phyloP scores from a whole-genome alignment of 2,797 vertebrate genomes.

The Arnoldichthys spilopterus region DNA sequence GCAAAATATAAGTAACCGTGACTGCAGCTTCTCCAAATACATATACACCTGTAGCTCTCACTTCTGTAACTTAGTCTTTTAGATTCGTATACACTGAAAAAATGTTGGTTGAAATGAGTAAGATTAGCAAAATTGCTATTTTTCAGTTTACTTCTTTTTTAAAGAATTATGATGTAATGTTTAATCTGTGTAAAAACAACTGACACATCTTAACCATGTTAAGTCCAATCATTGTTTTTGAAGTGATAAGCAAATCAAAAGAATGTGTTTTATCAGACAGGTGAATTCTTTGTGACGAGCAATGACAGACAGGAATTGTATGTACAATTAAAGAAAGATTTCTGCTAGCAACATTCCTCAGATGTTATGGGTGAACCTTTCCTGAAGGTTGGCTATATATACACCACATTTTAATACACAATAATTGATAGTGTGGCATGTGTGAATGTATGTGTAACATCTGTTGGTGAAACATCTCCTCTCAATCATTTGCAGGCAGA shows the following conservation, averaged over 20 bases:
- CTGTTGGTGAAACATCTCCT: neutral
- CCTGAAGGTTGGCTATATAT: neutral
- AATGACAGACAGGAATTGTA: neutral
- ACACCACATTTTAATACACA: neutral
- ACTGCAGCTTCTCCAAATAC: too few relatives aligned
- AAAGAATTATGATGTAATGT: neutral
- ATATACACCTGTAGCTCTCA: too few relatives aligned
- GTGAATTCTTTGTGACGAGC: neutral
- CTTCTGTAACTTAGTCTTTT: too few relatives aligned
- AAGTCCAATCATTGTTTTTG: neutral
- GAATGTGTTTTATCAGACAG: neutral
- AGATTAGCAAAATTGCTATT: neutral
- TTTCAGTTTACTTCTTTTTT: neutral
- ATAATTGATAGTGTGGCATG: too few relatives aligned
- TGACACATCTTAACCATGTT: neutral
- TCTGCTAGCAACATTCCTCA: neutral
- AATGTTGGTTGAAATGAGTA: neutral
- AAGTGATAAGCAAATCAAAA: neutral
- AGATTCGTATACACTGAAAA: neutral
- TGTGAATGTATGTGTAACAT: neutral
- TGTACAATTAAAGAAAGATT: neutral
- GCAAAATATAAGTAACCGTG: too few relatives aligned
- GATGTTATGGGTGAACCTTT: neutral
- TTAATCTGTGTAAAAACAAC: neutral
- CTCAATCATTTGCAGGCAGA: neutral